Conservation (phyloP, 1,140 invertebrate species). For the Drosophila bocki region DNA sequence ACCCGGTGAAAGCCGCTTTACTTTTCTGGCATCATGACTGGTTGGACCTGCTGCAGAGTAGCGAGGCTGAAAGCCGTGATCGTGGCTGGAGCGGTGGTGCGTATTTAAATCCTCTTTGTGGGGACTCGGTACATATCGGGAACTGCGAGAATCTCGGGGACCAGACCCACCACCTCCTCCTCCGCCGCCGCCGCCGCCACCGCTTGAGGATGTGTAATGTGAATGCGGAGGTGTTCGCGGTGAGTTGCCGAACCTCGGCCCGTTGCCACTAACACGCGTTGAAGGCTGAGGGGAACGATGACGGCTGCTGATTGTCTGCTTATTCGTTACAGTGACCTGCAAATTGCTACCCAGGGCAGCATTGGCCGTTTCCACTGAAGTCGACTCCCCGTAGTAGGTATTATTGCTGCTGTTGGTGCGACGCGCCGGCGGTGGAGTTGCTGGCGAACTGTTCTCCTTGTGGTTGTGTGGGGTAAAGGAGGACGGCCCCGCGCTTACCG, state of each 20-base stretch:
- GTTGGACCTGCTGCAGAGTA: constrained; percentile 54
- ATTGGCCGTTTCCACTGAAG: constrained; percentile 25
- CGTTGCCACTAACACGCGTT: constrained; percentile 50
- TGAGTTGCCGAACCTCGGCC: constrained; percentile 65
- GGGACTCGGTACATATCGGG: constrained; percentile 73
- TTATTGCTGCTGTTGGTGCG: constrained; percentile 64
- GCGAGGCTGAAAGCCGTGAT: constrained; percentile 58
- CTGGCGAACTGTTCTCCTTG: constrained; percentile 86
- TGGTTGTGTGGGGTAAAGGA: constrained; percentile 76
- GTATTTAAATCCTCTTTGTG: constrained; percentile 65
- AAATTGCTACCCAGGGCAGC: constrained; percentile 54
- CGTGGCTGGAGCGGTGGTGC: constrained; percentile 61
- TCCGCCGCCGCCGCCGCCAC: constrained; percentile 16
- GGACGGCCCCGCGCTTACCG: constrained; percentile 82
- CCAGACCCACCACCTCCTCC: constrained; percentile 18
- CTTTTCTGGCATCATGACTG: constrained; percentile 52
- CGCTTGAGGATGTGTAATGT: constrained; percentile 50
- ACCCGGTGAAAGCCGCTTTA: constrained; percentile 71
- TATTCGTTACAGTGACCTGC: constrained; percentile 78
- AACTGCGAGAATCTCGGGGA: constrained; percentile 55
- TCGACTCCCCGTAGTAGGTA: constrained; percentile 53
- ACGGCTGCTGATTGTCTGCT: constrained; percentile 50
- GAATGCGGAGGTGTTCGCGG: constrained; percentile 79
- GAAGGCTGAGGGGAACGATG: constrained; percentile 70
- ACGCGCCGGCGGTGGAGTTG: constrained; percentile 85